Evolutionary conservation across 2,888 invertebrate species (phyloP), one percentile per base, ranked within the genome.

Genomic region (Petrolisthes manimaculis): DNA sequence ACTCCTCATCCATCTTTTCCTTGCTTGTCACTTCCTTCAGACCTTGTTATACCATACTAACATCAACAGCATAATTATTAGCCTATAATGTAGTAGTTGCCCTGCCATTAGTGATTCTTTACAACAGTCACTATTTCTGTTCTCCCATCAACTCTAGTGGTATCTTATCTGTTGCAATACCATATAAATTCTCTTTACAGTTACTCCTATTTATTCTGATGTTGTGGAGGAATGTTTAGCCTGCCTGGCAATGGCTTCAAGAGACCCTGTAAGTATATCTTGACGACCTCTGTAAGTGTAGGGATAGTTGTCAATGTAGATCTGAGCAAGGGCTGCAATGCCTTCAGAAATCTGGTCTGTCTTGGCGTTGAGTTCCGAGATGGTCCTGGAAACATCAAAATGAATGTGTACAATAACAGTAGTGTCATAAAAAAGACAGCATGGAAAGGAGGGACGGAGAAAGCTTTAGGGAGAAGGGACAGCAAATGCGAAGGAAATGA

Each of bases 271-370:
- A 37, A 37, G 37, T 14, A 18, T n/a, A 21, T 71, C n/a, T 61
- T 61, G 82, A 61, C 67, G 54, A 51, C 78, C 51, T 51, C 86
- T 69, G 54, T 86, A 86, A 12, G 18, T 54, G 54, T 55, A 74
- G 21, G 61, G 86, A 4, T 82, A 82, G 69, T 86, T 86, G 83
- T 86, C 86, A 9, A 86, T 86, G 74, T 86, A 86, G 51, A 86
- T 86, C 83, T 86, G 86, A 0, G 86, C 86, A 3, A 86, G 78
- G n/a, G 83, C 86, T 24, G 86, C 77, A 18, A 86, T 77, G 51
- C 86, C 86, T n/a, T 86, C 83, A 12, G 82, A 75, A 21, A 86
- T 86, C 74, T 86, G 86, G 78, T 86, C 86, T 0, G 86, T 82
- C 56, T 86, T 86, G 4, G 86, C 75, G 61, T 86, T 86, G 51